Percentiles rank a stretch among this genome's conserved stretches.
These are phyloP conservation scores for Bergia puertoricense DNA, from an alignment of 92 coral and sea anemone genomes.

Conservation along the genomic window DNA sequence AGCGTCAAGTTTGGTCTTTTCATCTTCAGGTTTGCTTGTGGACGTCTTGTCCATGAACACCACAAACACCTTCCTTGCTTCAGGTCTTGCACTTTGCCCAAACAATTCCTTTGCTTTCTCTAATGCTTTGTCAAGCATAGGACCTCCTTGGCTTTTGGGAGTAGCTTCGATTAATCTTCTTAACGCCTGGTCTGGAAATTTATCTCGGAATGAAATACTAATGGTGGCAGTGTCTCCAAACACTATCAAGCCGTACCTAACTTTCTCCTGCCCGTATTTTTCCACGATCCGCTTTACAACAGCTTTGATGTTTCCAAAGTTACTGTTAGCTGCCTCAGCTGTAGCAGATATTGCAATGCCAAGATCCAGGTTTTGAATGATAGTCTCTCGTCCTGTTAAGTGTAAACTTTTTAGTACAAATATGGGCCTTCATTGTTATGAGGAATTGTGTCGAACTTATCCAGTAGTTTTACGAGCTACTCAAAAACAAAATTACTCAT, in stretches of 20 bases:
- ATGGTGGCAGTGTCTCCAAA: slow-evolving; percentile 48
- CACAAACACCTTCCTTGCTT: slow-evolving; percentile 72
- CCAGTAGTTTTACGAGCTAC: neutral
- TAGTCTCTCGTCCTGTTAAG: slow-evolving; percentile 34
- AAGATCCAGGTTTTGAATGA: slow-evolving; percentile 44
- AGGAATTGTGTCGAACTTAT: neutral
- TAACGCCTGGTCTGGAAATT: neutral
- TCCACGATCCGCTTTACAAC: slow-evolving; percentile 40
- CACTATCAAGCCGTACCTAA: slow-evolving; percentile 48
- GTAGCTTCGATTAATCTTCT: slow-evolving; percentile 49
- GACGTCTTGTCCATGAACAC: slow-evolving; percentile 81
- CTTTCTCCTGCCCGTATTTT: slow-evolving; percentile 32
- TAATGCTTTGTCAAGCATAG: slow-evolving; percentile 41
- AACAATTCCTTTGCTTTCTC: slow-evolving; percentile 47
- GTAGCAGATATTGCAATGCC: slow-evolving; percentile 49
- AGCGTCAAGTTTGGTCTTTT: slow-evolving; percentile 52
- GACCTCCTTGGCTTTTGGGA: slow-evolving; percentile 49
- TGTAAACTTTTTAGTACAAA: neutral
- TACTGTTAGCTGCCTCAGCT: slow-evolving; percentile 30
- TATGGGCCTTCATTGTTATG: neutral
- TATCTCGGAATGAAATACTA: slow-evolving; percentile 41
- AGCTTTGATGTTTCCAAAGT: slow-evolving; percentile 37
- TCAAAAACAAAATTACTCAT: no score
- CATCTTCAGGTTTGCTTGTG: slow-evolving; percentile 56
- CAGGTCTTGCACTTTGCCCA: slow-evolving; percentile 45